A percentile compares a stretch with the other conserved stretches of the same genome.
phyloP scores from a whole-genome alignment of 64 coral and sea anemone species.

The Montipora capricornis region DNA sequence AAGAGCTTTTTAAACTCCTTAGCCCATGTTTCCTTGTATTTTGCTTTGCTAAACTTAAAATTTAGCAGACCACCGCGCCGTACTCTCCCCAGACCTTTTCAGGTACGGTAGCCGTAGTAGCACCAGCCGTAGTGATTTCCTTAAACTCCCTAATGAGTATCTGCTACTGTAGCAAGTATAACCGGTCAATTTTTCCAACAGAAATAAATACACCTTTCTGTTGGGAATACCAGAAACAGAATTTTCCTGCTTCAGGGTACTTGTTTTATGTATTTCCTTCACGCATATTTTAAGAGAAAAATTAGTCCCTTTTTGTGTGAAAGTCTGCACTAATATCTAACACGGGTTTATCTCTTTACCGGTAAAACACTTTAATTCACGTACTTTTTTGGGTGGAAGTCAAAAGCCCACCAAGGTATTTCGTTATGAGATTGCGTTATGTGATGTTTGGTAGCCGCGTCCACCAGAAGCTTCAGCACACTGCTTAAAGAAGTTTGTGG shows the following conservation, averaged over 20 bases:
- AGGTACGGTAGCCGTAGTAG: too few species aligned
- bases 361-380: background rate
- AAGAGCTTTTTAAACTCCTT: too few species aligned
- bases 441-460: background rate
- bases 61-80: too few species aligned
- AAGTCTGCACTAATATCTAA: background rate
- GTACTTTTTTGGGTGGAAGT: background rate
- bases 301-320: background rate
- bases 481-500: slow-evolving; percentile 27
- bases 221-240: background rate
- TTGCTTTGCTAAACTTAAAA: too few species aligned
- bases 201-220: background rate
- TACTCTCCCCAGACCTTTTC: too few species aligned
- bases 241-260: background rate
- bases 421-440: background rate
- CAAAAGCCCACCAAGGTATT: background rate
- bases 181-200: background rate
- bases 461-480: background rate
- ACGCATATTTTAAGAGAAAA: background rate
- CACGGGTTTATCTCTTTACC: background rate
- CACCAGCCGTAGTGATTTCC: too few species aligned
- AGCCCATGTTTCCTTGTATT: too few species aligned
- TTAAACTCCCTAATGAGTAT: too few species aligned
- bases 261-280: background rate
- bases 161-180: background rate